Percentiles rank a stretch among this genome's conserved stretches.
Conservation (phyloP, 2,797 vertebrate species). For the Somateria mollissima region DNA sequence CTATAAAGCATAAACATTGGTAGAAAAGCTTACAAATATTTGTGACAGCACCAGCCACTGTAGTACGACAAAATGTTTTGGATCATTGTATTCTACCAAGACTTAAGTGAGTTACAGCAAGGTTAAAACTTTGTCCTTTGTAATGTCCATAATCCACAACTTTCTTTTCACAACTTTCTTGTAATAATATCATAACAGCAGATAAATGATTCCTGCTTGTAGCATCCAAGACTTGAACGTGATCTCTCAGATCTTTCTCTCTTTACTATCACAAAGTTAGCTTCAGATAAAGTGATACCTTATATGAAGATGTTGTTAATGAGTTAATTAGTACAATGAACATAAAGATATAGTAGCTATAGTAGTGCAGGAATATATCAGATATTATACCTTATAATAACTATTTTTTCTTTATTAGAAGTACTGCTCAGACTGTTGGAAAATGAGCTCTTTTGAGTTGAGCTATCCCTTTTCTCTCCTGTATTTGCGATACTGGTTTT, state of each 20-base stretch:
- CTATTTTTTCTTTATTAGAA: background rate
- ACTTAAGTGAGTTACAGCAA: background rate
- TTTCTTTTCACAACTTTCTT: constrained; percentile 19
- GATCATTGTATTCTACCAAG: background rate
- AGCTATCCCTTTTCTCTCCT: background rate
- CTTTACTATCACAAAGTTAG: background rate
- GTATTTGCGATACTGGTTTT: background rate
- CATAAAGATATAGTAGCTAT: background rate
- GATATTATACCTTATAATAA: background rate
- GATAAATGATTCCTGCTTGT: background rate
- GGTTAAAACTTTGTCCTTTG: background rate
- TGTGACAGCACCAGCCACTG: background rate
- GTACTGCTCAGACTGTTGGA: background rate
- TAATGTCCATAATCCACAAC: background rate
- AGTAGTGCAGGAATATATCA: background rate
- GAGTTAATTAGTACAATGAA: constrained; percentile 35
- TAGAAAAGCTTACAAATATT: background rate
- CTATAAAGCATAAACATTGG: background rate
- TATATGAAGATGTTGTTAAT: constrained; percentile 34
- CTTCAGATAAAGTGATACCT: background rate
- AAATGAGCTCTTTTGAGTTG: background rate
- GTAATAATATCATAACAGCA: background rate
- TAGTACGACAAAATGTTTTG: background rate
- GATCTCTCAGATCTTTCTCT: background rate
- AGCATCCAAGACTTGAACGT: background rate